A percentile compares a stretch with the other conserved stretches of the same genome.
These are phyloP conservation scores for Peucedramus taeniatus DNA, from an alignment of 2,113 vertebrate genomes.

Conservation along the genomic window DNA sequence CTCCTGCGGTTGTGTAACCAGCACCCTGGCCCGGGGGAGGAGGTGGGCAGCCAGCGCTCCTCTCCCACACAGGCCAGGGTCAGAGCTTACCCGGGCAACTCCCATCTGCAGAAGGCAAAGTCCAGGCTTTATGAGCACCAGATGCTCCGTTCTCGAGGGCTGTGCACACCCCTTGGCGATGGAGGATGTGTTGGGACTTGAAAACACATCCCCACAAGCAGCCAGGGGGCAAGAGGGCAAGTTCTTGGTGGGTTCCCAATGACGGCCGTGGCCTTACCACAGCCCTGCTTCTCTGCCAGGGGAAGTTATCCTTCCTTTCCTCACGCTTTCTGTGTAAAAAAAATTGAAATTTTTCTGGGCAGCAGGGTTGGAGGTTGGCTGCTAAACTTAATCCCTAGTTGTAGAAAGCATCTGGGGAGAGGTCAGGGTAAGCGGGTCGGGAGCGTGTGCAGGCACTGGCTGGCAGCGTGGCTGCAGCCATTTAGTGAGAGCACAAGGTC, in stretches of 20 bases:
- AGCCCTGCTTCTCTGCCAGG: neutral
- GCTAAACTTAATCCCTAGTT: neutral
- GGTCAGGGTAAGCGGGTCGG: accelerated
- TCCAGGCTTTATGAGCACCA: neutral
- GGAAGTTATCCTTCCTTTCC: neutral
- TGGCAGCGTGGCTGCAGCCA: accelerated
- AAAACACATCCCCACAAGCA: accelerated
- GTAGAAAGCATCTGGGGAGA: neutral
- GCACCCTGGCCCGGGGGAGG: neutral
- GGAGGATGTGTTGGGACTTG: neutral
- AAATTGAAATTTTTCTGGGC: neutral
- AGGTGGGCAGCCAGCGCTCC: neutral
- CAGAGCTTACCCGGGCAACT: accelerated
- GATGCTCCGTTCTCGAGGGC: accelerated
- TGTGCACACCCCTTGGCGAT: neutral
- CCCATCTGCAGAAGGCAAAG: neutral
- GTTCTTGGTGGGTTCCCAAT: accelerated
- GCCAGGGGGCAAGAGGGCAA: accelerated
- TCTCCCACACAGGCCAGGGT: accelerated
- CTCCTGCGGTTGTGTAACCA: neutral
- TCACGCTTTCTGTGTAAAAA: neutral
- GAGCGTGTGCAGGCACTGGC: accelerated
- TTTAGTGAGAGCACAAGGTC: no score
- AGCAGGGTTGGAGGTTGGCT: neutral
- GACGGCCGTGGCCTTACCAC: no score